A percentile compares a stretch with the other conserved stretches of the same genome.
Conservation (phyloP, 2,797 vertebrate genomes). For the Propithecus perrieri region DNA sequence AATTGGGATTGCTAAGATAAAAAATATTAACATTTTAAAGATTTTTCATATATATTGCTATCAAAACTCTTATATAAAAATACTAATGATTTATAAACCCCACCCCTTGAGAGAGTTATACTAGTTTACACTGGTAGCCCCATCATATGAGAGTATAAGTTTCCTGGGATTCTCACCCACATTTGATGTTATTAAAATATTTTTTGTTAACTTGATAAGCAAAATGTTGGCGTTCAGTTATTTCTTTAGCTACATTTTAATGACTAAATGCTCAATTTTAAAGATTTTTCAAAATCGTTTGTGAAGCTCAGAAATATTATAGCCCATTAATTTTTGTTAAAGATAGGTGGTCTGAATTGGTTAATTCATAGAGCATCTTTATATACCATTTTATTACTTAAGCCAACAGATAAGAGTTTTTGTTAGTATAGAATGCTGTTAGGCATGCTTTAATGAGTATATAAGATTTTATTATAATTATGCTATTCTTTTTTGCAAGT, state of each 20-base stretch:
- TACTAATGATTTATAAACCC: neutral
- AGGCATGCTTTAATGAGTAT: conserved; percentile 5
- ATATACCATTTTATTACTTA: conserved; percentile 40
- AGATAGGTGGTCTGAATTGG: neutral
- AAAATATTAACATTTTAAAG: conserved; percentile 18
- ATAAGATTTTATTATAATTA: conserved; percentile 49
- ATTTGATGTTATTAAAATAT: neutral
- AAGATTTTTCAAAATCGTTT: conserved; percentile 38
- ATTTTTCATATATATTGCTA: neutral
- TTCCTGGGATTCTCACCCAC: conserved; percentile 1
- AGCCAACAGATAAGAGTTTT: conserved; percentile 29
- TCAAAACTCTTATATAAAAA: conserved; percentile 26
- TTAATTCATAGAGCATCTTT: conserved; percentile 22
- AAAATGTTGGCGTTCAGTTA: conserved; percentile 6
- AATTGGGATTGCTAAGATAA: conserved; percentile 29
- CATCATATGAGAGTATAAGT: neutral
- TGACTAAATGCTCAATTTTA: conserved; percentile 24
- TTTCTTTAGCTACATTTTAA: conserved; percentile 42
- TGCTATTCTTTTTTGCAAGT: conserved; percentile 5
- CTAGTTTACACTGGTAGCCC: neutral
- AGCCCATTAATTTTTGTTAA: conserved; percentile 28
- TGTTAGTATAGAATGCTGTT: neutral
- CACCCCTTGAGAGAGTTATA: neutral
- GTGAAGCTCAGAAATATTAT: neutral
- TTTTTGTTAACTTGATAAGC: conserved; percentile 33